Base-by-base conservation (phyloP, 2,113 vertebrate genomes). In the Plotosus lineatus region DNA sequence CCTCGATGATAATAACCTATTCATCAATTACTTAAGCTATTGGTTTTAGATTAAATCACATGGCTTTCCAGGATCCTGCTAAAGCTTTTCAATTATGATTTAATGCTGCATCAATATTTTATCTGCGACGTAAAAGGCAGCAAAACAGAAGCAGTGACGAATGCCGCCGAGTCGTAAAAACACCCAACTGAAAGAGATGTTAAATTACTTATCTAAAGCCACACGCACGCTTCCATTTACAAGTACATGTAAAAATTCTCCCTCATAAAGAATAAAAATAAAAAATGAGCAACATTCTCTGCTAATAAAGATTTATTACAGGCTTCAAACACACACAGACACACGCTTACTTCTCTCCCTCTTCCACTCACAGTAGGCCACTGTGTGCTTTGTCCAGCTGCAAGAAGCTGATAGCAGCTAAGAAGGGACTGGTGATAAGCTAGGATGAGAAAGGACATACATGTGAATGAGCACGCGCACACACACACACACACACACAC, bases 61-160 rank as follows among this genome's bases (percentile, higher is more conserved):
- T 19, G 51, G 71, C 74, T 82, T 66, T 78, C 80, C n/a, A 69
- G 73, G 44, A 23, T 72, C 75, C 40, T 65, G 40, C 60, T 73
- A 80, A 82, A 66, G 63, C 40, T 51, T 73, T 76, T 83, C 80
- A 80, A 83, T 85, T 85, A 83, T 85, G 81, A 77, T 83, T 83
- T 77, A 83, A 31, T 56, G 73, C 81, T 77, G 80, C 50, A 83
- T 85, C 78, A 80, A 83, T 85, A 85, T 83, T 83, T 68, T 42
- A 83, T 73, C 60, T 73, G 53, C 66, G 38, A 2, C 0, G n/a
- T 73, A 65, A 77, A 55, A 40, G 55, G 63, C 65, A 75, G 51
- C 38, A 65, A 38, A 69, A 42, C 14, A 60, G 38, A 58, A 76
- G 44, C 14, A 3, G 28, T 51, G 69, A 9, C 28, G 80, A 76